Base-by-base conservation (phyloP, 2,797 vertebrate species). In the Megalops cyprinoides region DNA sequence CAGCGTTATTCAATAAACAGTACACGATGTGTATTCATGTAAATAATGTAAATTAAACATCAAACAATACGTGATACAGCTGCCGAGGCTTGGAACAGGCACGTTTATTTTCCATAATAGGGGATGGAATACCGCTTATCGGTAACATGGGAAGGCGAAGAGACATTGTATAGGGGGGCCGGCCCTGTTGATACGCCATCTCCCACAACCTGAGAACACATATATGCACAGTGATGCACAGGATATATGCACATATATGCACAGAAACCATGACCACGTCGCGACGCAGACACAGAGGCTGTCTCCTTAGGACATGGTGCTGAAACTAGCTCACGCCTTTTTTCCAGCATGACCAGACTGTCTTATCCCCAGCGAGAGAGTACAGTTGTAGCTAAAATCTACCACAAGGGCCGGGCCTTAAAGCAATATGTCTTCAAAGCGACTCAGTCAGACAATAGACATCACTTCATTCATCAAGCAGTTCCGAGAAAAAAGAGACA, bases 251-350 rank as follows among this genome's bases (percentile, higher is more conserved):
- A n/a, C n/a, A n/a, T n/a, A n/a, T n/a, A 42, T 60, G 53, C 4
- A 37, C 51, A 69, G 62, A n/a, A 81, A 37, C 48, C 75, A 55
- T 49, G 55, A 39, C 34, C 60, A 76, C 62, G 56, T 77, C 58
- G 28, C 56, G 44, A 55, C 69, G 78, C 65, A 77, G 81, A 46
- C 28, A 51, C 74, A 31, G 58, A 53, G 74, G 76, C 28, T 25
- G 28, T 75, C 65, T 77, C 82, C 44, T n/a, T 53, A 60, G 79
- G 84, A 74, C 83, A 82, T 80, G 85, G 80, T 83, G 86, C 86
- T 84, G 79, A 85, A 86, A 75, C 79, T 62, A 75, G 73, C 60
- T 86, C 86, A 78, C 84, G 82, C 84, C 81, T 85, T 71, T 76
- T 73, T 42, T 14, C 77, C 81, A 53, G 71, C 60, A 67, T 48